Evolutionary conservation across 2,797 vertebrate species (phyloP).

Genomic region (Ambastaia sidthimunki): DNA sequence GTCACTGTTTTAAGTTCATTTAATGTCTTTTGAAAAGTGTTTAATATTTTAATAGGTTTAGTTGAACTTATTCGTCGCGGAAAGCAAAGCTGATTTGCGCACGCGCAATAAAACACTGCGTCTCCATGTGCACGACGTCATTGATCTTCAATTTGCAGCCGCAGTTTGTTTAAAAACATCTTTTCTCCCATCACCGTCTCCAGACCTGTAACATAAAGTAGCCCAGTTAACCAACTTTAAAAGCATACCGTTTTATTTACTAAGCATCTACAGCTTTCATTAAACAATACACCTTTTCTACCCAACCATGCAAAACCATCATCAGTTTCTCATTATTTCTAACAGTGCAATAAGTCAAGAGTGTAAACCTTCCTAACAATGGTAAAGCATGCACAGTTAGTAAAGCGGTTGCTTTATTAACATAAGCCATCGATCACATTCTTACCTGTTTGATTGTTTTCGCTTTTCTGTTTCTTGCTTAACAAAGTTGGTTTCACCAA

Average conservation of each 20-base stretch:
- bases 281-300: slow-evolving; percentile 7
- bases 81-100: too few relatives aligned
- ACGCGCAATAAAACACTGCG: too few relatives aligned
- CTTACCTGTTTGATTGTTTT: slow-evolving; percentile 84
- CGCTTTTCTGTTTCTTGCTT: slow-evolving; percentile 80
- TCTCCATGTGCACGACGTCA: too few relatives aligned
- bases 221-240: neutral
- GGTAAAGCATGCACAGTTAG: slow-evolving; percentile 65
- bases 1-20: too few relatives aligned
- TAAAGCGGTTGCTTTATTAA: slow-evolving; percentile 71
- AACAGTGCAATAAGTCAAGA: slow-evolving; percentile 56
- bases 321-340: slow-evolving; percentile 40
- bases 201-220: neutral
- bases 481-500: slow-evolving; percentile 91
- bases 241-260: neutral
- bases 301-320: slow-evolving; percentile 37
- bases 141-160: too few relatives aligned
- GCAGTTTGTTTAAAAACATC: neutral
- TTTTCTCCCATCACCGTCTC: neutral
- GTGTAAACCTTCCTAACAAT: slow-evolving; percentile 71
- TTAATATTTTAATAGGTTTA: too few relatives aligned
- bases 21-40: too few relatives aligned
- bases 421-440: slow-evolving; percentile 69
- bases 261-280: neutral
- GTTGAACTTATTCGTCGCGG: too few relatives aligned